A percentile compares a stretch with the other conserved stretches of the same genome.
These are phyloP conservation scores for Hartigia nigra DNA, from an alignment of 2,888 invertebrate species.

Conservation along the genomic window DNA sequence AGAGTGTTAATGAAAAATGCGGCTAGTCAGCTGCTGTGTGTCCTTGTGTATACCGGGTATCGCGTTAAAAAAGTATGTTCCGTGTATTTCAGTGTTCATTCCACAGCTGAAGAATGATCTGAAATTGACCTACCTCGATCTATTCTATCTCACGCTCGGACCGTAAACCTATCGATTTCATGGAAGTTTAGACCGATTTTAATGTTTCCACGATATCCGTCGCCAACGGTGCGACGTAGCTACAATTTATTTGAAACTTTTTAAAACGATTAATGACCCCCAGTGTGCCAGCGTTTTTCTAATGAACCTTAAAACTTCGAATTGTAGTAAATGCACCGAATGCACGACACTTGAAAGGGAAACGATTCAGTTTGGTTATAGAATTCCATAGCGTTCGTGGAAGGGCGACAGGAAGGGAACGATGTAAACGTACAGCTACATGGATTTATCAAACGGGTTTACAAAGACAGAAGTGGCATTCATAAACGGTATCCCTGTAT, in stretches of 20 bases:
- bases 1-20: slow-evolving; percentile 62
- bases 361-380: background rate
- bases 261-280: background rate
- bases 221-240: background rate
- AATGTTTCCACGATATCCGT: background rate
- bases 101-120: background rate
- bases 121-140: background rate
- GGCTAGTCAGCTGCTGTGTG: slow-evolving; percentile 52
- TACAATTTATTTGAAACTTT: background rate
- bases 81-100: background rate
- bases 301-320: background rate
- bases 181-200: slow-evolving; percentile 17
- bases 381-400: background rate
- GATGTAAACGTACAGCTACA: background rate
- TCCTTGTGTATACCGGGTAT: slow-evolving; percentile 46
- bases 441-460: background rate
- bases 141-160: background rate
- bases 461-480: background rate
- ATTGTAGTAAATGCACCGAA: background rate
- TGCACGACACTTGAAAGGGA: background rate
- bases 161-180: slow-evolving; percentile 11
- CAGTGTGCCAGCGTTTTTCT: background rate
- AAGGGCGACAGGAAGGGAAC: background rate
- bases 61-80: slow-evolving; percentile 6
- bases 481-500: background rate